Conservation (phyloP, 2,797 vertebrate genomes). For the Loriculus beryllinus region DNA sequence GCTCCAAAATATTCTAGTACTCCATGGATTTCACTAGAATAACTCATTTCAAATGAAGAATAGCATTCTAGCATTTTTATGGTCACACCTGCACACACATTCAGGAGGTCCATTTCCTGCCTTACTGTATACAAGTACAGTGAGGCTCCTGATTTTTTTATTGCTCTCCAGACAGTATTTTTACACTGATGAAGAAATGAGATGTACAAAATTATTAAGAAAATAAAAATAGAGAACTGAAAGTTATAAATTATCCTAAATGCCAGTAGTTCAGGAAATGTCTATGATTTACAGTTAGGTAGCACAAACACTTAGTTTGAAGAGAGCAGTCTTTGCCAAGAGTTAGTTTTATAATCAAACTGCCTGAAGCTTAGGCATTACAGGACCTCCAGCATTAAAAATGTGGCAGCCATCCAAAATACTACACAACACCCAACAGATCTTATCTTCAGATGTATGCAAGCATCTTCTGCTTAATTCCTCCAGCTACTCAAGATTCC, state of each 20-base stretch:
- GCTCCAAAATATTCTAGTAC: not conserved
- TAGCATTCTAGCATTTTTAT: conserved; percentile 12
- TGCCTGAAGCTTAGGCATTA: not conserved
- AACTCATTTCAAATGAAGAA: conserved; percentile 3
- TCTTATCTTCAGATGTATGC: not conserved
- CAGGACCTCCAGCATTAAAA: not conserved
- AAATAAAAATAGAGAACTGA: not conserved
- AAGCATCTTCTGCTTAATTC: not conserved
- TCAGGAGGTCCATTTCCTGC: conserved; percentile 29
- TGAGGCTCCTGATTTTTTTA: not conserved
- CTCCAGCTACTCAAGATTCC: not conserved
- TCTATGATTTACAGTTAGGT: not conserved
- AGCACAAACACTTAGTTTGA: not conserved
- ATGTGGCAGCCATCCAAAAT: not conserved
- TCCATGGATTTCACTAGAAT: not conserved
- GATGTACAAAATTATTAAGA: not conserved
- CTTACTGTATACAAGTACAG: not conserved
- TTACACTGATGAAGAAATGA: not conserved
- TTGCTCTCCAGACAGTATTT: not conserved
- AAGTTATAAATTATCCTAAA: not conserved
- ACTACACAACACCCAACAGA: not conserved
- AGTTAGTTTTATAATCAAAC: not conserved
- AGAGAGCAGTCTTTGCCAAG: not conserved
- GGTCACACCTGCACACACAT: conserved; percentile 11
- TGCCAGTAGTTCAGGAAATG: not conserved